A percentile compares a stretch with the other conserved stretches of the same genome.
Evolutionary conservation across 2,888 invertebrate genomes (phyloP).

Genomic region (Drosophila sordidula): DNA sequence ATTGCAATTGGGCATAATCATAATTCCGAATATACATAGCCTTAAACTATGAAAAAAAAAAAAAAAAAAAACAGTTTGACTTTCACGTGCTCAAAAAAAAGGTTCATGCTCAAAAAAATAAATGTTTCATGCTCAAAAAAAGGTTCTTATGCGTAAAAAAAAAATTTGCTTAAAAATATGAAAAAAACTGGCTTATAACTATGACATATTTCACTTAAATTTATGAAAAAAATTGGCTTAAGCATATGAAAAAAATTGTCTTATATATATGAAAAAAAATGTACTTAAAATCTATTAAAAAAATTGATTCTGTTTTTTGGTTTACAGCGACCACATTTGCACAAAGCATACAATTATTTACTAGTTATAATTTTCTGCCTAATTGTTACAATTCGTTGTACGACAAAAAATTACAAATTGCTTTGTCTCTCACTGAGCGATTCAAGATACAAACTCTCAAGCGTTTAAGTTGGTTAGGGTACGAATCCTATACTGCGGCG

Average conservation of each 20-base stretch:
- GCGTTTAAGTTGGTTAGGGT: too few species aligned
- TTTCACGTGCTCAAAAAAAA: slow-evolving; percentile 58
- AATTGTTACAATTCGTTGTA: slow-evolving; percentile 35
- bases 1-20: slow-evolving; percentile 26
- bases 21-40: slow-evolving; percentile 20
- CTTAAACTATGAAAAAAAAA: slow-evolving; percentile 34
- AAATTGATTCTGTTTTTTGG: slow-evolving; percentile 30
- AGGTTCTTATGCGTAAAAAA: slow-evolving; percentile 36
- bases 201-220: slow-evolving; percentile 1
- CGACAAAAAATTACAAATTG: slow-evolving; percentile 37
- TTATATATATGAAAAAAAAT: slow-evolving; percentile 13
- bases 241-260: slow-evolving; percentile 34
- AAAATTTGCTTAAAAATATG: slow-evolving; percentile 24
- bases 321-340: slow-evolving; percentile 38
- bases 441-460: not conserved
- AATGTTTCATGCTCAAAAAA: slow-evolving; percentile 64
- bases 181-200: slow-evolving; percentile 44
- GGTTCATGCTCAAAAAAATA: slow-evolving; percentile 66
- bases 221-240: slow-evolving; percentile 43
- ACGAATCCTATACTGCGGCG: slow-evolving; percentile 21
- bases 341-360: slow-evolving; percentile 13
- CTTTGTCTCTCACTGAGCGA: slow-evolving; percentile 10
- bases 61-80: slow-evolving; percentile 23
- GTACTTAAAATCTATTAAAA: slow-evolving; percentile 12
- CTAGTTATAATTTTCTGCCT: not conserved